These are phyloP conservation scores for Chrysolina haemoptera DNA, from an alignment of 2,888 invertebrate species.

Conservation along the genomic window DNA sequence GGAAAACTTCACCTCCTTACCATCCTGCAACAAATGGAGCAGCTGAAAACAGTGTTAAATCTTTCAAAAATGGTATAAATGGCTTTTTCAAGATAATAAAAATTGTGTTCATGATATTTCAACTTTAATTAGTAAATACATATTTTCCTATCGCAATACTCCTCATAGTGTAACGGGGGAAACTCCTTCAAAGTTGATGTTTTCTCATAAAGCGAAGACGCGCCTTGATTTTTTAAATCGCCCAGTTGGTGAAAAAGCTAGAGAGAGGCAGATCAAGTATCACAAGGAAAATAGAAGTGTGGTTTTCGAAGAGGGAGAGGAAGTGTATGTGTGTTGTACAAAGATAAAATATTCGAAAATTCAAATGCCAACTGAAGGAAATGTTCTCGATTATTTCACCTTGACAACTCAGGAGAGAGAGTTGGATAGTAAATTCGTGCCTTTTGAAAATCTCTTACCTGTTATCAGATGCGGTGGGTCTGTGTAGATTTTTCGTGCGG, in stretches of 20 bases:
- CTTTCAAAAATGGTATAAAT: conserved; percentile 21
- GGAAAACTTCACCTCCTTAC: conserved; percentile 45
- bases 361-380: too few species aligned
- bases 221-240: not conserved
- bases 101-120: not conserved
- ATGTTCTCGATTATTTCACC: too few species aligned
- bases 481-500: too few species aligned
- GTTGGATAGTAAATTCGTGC: too few species aligned
- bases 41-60: conserved; percentile 40
- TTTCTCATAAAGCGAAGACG: not conserved
- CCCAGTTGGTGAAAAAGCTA: not conserved
- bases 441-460: too few species aligned
- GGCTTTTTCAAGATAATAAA: conserved; percentile 10
- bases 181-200: not conserved
- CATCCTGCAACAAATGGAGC: conserved; percentile 41
- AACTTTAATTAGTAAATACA: not conserved
- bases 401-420: too few species aligned
- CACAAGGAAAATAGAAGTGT: not conserved
- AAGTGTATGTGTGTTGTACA: not conserved
- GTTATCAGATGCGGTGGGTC: too few species aligned
- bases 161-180: not conserved
- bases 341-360: too few species aligned
- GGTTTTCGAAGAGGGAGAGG: not conserved
- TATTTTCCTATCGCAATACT: not conserved
- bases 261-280: not conserved